Base-by-base conservation (phyloP, 92 coral and sea anemone genomes). In the Zoanthus sansibaricus region DNA sequence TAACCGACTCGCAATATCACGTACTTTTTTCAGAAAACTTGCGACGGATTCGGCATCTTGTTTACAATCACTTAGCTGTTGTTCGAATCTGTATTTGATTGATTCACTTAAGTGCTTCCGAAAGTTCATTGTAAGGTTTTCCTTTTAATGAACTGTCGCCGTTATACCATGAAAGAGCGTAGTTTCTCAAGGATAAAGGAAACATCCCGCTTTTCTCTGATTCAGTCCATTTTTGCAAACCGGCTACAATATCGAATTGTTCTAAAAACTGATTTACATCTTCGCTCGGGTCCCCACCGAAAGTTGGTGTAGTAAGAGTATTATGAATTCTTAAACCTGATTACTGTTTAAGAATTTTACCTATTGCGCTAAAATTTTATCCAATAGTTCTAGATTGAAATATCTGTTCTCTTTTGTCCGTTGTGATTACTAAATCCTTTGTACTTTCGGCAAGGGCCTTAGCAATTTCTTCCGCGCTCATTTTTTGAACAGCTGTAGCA, bases 41-140 rank as follows among this genome's bases (percentile, higher is more conserved):
- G 82, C 67, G 68, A 76, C 68, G 30, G 82, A 76, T 76, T 76
- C 82, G 16, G 68, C 13, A 42, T 37, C 82, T n/a, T 77, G 82
- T 20, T 75, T 75, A 7, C 79, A 37, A 51, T 75, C 82, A 25
- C 48, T 55, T 30, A 77, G 67, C 82, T 77, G 56, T 44, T 77
- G 82, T 52, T 77, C 69, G 6, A 52, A 52, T 16, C 82, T 77
- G 25, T 77, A 77, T 18, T 77, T 44, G 5, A 16, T 77, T 21
- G 82, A 77, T 55, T 77, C 68, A 6, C 67, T 55, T 52, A 10
- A 77, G 68, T 52, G 82, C 67, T 12, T 75, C 79, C 21, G 79
- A 56, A 21, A 75, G 79, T 17, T 75, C 64, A 15, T 33, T 55
- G 14, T 51, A 55, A 30, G 68, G 58, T 77, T 77, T 77, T 55